Conservation (phyloP, 2,888 invertebrate genomes). For the Lordiphosa andalusiaca region DNA sequence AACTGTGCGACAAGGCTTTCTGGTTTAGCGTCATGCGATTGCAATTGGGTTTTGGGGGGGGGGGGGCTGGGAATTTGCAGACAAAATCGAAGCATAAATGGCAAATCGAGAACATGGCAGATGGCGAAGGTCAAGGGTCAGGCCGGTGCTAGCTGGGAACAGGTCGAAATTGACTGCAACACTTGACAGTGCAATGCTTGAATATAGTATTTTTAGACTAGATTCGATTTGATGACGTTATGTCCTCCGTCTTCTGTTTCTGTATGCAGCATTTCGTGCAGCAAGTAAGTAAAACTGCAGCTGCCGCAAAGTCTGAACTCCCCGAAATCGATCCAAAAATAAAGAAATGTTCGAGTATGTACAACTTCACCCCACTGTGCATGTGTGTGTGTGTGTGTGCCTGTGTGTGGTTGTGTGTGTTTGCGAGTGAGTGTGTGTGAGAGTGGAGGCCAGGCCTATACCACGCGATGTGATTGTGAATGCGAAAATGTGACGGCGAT, state of each 20-base stretch:
- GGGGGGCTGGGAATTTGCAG: conserved; percentile 1
- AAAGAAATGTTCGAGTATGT: conserved; percentile 47
- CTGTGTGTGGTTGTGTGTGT: too few relatives aligned
- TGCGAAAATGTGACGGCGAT: conserved; percentile 68
- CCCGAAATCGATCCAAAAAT: conserved; percentile 56
- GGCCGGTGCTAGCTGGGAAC: conserved; percentile 38
- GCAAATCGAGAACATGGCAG: conserved; percentile 24
- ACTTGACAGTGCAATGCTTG: conserved; percentile 44
- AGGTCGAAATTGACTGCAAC: conserved; percentile 69
- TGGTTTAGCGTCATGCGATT: conserved; percentile 41
- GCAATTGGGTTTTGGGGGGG: conserved; percentile 23
- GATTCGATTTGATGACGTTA: conserved; percentile 49
- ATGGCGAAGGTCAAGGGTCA: conserved; percentile 69
- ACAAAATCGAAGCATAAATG: conserved; percentile 45
- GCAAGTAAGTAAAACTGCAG: conserved; percentile 47
- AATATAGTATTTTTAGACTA: conserved; percentile 29
- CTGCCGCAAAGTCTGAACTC: conserved; percentile 67
- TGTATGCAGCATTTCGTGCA: conserved; percentile 49
- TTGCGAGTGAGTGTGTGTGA: conserved; percentile 26
- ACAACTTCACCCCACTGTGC: conserved; percentile 52
- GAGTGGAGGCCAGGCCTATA: conserved; percentile 54
- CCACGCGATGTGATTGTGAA: conserved; percentile 72
- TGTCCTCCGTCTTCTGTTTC: background rate
- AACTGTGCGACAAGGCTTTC: conserved; percentile 71
- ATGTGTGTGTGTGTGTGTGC: conserved; percentile 15